These are phyloP conservation scores for Coranthus polyacanthus DNA, from an alignment of 2,797 vertebrate genomes.

Conservation along the genomic window DNA sequence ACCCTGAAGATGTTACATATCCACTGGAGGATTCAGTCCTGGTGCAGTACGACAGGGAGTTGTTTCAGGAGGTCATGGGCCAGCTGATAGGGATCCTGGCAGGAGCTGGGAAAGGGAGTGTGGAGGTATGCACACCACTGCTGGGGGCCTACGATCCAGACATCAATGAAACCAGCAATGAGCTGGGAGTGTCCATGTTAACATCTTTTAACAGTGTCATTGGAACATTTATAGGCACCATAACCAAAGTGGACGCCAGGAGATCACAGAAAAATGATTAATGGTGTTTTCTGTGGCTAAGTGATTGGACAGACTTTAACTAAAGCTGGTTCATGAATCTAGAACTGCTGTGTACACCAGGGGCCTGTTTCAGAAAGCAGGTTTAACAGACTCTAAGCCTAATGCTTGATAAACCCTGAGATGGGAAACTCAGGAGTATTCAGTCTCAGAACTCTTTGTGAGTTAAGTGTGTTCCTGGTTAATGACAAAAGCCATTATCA, in stretches of 20 bases:
- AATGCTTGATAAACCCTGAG: too few relatives aligned
- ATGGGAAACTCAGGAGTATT: too few relatives aligned
- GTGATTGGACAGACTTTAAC: background rate
- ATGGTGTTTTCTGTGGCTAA: background rate
- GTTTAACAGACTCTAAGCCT: too few relatives aligned
- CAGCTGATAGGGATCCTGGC: constrained; percentile 87
- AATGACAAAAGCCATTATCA: too few relatives aligned
- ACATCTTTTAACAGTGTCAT: constrained; percentile 90
- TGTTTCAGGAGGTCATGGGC: constrained; percentile 84
- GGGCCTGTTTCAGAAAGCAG: too few relatives aligned
- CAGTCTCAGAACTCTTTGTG: too few relatives aligned
- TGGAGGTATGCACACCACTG: constrained; percentile 90
- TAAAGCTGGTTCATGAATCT: constrained; percentile 1
- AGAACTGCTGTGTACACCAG: background rate
- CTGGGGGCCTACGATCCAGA: constrained; percentile 92
- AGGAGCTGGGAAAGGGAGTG: constrained; percentile 83
- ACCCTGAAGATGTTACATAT: constrained; percentile 86
- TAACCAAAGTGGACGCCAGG: constrained; percentile 68
- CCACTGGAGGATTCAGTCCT: constrained; percentile 89
- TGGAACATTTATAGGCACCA: constrained; percentile 85
- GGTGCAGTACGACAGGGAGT: constrained; percentile 85
- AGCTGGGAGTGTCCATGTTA: constrained; percentile 90
- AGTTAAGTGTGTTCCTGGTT: too few relatives aligned
- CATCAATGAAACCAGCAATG: constrained; percentile 92
- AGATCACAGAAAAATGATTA: constrained; percentile 63